These are phyloP conservation scores for Germaria angustata DNA, from an alignment of 2,888 invertebrate genomes.

Conservation along the genomic window DNA sequence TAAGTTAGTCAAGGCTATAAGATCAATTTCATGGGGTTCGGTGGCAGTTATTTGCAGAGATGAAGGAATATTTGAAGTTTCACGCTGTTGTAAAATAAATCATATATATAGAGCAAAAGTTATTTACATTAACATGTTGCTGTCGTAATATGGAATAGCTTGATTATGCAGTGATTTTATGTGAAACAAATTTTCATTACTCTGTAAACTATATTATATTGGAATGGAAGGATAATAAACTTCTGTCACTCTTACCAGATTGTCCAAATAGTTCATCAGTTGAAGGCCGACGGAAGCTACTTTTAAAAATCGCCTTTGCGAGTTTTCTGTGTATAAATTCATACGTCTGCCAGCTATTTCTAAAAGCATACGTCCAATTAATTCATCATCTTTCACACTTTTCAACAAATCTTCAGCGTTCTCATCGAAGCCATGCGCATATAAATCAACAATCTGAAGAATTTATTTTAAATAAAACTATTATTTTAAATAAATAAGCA, in stretches of 20 bases:
- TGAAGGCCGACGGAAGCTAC: constrained; percentile 89
- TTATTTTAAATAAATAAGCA: background rate
- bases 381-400: constrained; percentile 85
- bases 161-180: background rate
- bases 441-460: constrained; percentile 83
- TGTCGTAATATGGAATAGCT: background rate
- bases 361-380: constrained; percentile 86
- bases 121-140: too few species aligned
- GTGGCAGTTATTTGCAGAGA: constrained; percentile 73
- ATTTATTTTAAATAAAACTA: background rate
- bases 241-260: constrained; percentile 81
- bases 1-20: constrained; percentile 77
- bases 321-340: constrained; percentile 83
- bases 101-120: background rate
- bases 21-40: constrained; percentile 75
- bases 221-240: constrained; percentile 71
- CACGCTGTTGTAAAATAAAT: constrained; percentile 56
- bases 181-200: too few species aligned
- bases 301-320: constrained; percentile 83
- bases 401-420: constrained; percentile 84
- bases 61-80: constrained; percentile 60
- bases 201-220: constrained; percentile 36
- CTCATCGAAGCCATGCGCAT: constrained; percentile 83
- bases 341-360: constrained; percentile 91
- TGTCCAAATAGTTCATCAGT: constrained; percentile 88